phyloP scores from a whole-genome alignment of 2,113 vertebrate species.

The Neopipo cinnamomea region DNA sequence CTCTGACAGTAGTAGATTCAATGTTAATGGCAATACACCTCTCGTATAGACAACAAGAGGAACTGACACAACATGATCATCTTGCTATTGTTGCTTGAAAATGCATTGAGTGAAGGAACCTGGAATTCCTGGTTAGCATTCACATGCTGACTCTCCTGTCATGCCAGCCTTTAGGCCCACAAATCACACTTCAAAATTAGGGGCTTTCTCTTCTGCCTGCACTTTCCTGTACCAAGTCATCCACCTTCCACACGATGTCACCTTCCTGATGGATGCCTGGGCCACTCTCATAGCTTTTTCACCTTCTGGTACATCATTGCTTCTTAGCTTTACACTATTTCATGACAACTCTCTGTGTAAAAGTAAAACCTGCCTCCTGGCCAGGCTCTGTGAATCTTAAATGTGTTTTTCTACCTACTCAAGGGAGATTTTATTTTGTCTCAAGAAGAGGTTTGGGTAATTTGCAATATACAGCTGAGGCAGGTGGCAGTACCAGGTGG shows the following conservation, averaged over 20 bases:
- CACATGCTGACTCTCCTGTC: not conserved
- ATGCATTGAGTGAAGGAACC: fast-evolving
- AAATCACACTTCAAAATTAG: fast-evolving
- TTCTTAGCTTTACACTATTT: not conserved
- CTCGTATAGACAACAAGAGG: not conserved
- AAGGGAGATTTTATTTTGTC: not conserved
- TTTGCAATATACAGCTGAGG: not conserved
- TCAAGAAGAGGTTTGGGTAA: not conserved
- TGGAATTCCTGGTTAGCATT: not conserved
- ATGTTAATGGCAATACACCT: not conserved
- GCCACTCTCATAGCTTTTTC: not conserved
- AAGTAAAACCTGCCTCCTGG: not conserved
- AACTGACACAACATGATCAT: not conserved
- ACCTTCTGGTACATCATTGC: not conserved
- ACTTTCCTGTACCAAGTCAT: not conserved
- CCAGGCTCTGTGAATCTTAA: not conserved
- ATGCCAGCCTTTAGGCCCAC: not conserved
- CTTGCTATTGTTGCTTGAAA: not conserved
- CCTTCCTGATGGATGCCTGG: fast-evolving
- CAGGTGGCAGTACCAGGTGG: fast-evolving
- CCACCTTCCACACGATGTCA: not conserved
- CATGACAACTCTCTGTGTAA: not conserved
- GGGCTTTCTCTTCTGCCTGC: not conserved
- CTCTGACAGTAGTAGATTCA: not conserved
- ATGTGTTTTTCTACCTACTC: not conserved